These are phyloP conservation scores for Monodelphis domestica DNA, from an alignment of 2,797 vertebrate species.

Conservation along the genomic window DNA sequence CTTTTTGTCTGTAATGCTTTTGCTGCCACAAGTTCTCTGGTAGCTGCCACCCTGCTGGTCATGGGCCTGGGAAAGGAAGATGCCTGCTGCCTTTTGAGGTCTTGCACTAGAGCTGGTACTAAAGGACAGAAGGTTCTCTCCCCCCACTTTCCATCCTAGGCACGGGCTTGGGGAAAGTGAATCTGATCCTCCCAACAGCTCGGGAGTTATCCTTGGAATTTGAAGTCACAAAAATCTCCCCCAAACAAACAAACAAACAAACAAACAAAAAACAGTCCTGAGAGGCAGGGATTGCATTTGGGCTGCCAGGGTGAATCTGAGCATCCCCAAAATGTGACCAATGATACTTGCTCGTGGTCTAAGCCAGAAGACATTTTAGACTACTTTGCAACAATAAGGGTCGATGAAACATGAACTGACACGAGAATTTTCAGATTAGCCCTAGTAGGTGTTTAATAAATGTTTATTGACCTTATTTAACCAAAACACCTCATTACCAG, in stretches of 20 bases:
- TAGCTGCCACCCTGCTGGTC: background rate
- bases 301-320: background rate
- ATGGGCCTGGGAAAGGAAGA: background rate
- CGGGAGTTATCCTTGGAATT: background rate
- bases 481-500: background rate
- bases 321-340: background rate
- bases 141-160: background rate
- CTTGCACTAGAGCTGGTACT: background rate
- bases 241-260: no score
- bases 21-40: background rate
- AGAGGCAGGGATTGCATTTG: background rate
- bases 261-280: background rate
- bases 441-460: background rate
- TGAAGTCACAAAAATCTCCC: no score
- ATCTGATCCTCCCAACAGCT: background rate
- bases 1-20: background rate
- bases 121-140: background rate
- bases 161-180: background rate
- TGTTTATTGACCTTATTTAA: background rate
- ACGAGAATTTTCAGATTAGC: background rate
- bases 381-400: background rate
- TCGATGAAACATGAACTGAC: background rate
- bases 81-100: background rate
- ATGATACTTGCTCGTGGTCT: background rate
- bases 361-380: background rate